Conservation (phyloP, 2,113 vertebrate species). For the Chunga burmeisteri region DNA sequence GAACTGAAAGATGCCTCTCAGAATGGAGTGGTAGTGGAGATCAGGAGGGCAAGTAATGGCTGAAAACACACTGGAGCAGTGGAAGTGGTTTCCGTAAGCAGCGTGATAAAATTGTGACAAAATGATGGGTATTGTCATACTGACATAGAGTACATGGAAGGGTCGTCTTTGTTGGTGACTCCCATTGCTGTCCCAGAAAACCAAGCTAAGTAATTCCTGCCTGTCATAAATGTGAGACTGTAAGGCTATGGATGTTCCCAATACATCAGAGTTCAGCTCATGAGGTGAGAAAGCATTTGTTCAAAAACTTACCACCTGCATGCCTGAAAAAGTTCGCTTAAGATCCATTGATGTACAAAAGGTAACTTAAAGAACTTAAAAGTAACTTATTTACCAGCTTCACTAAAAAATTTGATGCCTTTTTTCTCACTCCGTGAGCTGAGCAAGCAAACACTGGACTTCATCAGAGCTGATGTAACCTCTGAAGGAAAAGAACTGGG, state of each 20-base stretch:
- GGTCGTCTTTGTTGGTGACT: neutral
- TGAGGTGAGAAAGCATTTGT: neutral
- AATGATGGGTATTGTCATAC: neutral
- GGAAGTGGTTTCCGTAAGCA: neutral
- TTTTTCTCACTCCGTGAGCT: neutral
- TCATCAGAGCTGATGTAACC: neutral
- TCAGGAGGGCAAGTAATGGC: neutral
- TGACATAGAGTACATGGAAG: neutral
- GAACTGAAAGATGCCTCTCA: neutral
- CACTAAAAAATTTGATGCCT: neutral
- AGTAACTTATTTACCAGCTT: neutral
- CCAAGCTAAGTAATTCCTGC: neutral
- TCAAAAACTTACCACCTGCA: neutral
- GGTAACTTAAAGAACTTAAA: neutral
- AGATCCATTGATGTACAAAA: neutral
- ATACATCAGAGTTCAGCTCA: neutral
- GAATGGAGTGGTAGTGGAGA: neutral
- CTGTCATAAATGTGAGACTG: neutral
- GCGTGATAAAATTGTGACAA: neutral
- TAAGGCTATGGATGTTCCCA: neutral
- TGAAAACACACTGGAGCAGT: neutral
- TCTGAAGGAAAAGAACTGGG: neutral
- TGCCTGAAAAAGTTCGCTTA: neutral
- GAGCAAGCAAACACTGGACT: neutral
- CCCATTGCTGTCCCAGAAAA: neutral